phyloP scores from a whole-genome alignment of 2,888 invertebrate genomes.

The Omphaloscelis lunosa region DNA sequence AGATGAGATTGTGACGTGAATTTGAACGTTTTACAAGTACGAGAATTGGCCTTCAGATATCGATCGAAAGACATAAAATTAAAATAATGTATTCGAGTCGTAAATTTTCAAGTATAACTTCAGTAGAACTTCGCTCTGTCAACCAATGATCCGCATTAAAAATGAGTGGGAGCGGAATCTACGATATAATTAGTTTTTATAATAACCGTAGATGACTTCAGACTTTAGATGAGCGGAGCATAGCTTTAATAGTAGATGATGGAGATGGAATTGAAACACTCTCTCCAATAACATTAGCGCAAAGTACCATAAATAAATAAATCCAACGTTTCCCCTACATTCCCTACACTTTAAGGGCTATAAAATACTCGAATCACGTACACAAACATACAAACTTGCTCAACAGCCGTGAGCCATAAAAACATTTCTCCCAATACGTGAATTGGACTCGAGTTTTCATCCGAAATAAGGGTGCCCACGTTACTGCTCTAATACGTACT shows the following conservation, averaged over 20 bases:
- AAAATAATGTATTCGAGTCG: neutral
- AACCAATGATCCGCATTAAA: neutral
- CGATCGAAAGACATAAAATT: neutral
- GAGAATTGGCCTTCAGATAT: neutral
- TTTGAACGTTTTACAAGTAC: too few relatives aligned
- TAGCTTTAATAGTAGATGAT: neutral
- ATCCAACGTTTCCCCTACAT: neutral
- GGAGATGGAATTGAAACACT: neutral
- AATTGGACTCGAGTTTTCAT: conserved; percentile 7
- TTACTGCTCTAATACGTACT: conserved; percentile 3
- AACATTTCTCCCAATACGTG: conserved; percentile 35
- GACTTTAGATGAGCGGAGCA: neutral
- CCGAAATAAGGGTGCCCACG: neutral
- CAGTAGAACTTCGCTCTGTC: too few relatives aligned
- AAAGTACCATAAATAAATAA: conserved; percentile 11
- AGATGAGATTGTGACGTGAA: neutral
- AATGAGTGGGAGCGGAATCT: neutral
- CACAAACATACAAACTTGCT: conserved; percentile 30
- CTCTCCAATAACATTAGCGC: neutral
- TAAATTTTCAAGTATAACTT: neutral
- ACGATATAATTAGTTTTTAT: neutral
- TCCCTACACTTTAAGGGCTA: neutral
- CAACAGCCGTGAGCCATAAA: conserved; percentile 25
- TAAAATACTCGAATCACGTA: conserved; percentile 35
- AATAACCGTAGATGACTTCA: neutral